Evolutionary conservation across 2,888 invertebrate species (phyloP), one percentile per base, ranked within the genome.

Genomic region (Terebella lapidaria): DNA sequence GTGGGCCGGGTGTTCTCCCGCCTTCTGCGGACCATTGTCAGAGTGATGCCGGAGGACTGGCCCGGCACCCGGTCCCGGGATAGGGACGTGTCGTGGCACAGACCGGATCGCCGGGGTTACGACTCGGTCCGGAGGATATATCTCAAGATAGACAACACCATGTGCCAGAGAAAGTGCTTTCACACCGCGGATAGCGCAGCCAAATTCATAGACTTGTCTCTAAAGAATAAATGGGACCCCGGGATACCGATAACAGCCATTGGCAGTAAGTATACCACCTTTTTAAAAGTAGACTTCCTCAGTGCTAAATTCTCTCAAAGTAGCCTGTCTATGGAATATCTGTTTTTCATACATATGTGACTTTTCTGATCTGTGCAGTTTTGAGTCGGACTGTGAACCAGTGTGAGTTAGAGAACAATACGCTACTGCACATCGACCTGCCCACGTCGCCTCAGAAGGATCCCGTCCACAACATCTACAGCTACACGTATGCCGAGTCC

Each of bases 101-200:
- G 58, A 30, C 45, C 25, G 25, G 42, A 54, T 24, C 29, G 52
- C 18, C 20, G 25, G 18, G 52, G 45, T 15, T 24, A 51, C 26
- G 10, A 3, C 24, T 24, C 54, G 5, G 24, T 24, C 27, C 46
- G 51, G 49, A 30, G 49, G 25, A n/a, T 64, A 18, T 64, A 59
- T 30, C 46, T 65, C 22, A 60, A 60, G 47, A 22, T 65, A 27
- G 65, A 65, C 57, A 62, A 62, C 35, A 62, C 62, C 25, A 53
- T 54, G 27, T 65, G 65, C 55, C 29, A 56, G 29, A 35, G 25
- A 3, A 25, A 54, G 18, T 65, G 65, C 59, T 62, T 65, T 54
- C 35, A 46, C 5, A 47, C 47, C 28, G 58, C 65, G 2, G 57
- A 60, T 22, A 20, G 25, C 26, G 58, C 62, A 25, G 62, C 62